phyloP scores from a whole-genome alignment of 2,888 invertebrate species.

The Brachylomia viminalis region DNA sequence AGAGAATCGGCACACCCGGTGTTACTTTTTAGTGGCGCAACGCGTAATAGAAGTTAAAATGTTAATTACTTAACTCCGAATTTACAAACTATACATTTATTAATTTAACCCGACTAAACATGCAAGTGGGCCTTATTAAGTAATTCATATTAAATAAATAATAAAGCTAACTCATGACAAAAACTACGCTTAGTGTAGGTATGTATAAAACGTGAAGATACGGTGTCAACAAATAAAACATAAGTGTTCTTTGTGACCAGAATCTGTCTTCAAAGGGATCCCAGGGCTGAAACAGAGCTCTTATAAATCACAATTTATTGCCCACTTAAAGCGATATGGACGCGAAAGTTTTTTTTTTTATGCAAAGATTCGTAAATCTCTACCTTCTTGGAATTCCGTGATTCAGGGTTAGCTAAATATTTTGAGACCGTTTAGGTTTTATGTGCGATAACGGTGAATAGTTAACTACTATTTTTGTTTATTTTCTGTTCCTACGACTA shows the following conservation, averaged over 20 bases:
- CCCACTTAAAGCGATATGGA: constrained; percentile 42
- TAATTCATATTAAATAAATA: no score
- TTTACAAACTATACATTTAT: no score
- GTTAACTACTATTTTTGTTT: background rate
- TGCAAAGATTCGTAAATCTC: constrained; percentile 50
- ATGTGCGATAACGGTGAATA: constrained; percentile 11
- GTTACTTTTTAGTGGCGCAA: no score
- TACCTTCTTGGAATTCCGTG: constrained; percentile 27
- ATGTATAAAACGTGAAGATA: background rate
- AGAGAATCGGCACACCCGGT: no score
- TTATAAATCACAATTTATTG: constrained; percentile 62
- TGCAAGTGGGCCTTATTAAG: no score
- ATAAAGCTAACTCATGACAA: no score
- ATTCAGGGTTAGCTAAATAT: constrained; percentile 31
- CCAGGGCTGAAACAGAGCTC: constrained; percentile 28
- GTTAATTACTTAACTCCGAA: no score
- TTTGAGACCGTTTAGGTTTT: constrained; percentile 11
- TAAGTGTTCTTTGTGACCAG: constrained; percentile 22
- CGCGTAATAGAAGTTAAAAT: no score
- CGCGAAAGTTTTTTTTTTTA: constrained; percentile 45
- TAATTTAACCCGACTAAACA: no score
- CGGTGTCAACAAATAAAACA: constrained; percentile 10
- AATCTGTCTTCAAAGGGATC: constrained; percentile 34
- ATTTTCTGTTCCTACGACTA: background rate
- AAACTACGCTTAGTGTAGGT: background rate